Evolutionary conservation across 2,113 vertebrate genomes (phyloP).

Genomic region (Rattus rattus): DNA sequence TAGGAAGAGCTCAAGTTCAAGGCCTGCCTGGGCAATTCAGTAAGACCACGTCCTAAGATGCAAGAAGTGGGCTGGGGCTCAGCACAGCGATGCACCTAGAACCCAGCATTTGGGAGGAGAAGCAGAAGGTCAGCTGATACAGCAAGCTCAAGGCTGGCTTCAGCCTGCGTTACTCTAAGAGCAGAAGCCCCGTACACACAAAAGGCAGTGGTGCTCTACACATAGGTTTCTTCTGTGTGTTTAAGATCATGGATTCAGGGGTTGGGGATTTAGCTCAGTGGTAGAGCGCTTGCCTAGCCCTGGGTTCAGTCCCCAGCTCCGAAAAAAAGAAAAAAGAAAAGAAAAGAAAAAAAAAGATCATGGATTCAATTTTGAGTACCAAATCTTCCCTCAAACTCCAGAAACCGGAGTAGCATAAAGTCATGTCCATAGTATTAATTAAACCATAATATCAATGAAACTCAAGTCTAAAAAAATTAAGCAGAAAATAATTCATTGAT

Average conservation of each 20-base stretch:
- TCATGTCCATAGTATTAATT: background rate
- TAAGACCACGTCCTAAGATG: background rate
- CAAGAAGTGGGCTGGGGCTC: background rate
- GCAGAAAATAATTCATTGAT: slow-evolving; percentile 39
- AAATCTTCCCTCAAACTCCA: background rate
- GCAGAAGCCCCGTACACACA: too few relatives aligned
- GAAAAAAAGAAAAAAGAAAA: too few relatives aligned
- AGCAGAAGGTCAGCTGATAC: background rate
- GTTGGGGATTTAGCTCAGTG: too few relatives aligned
- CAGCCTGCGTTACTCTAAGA: background rate
- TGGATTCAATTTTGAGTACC: background rate
- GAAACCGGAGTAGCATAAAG: background rate
- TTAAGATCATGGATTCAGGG: too few relatives aligned
- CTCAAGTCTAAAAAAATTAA: background rate
- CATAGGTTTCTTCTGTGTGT: too few relatives aligned
- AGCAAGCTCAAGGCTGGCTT: background rate
- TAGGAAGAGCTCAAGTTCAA: background rate
- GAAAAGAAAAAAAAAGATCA: background rate
- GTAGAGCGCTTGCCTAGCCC: too few relatives aligned
- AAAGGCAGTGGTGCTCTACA: too few relatives aligned
- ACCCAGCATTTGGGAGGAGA: background rate
- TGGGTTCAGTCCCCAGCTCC: too few relatives aligned
- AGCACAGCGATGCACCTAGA: background rate
- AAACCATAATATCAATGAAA: background rate
- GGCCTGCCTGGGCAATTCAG: background rate